A percentile compares a stretch with the other conserved stretches of the same genome.
Conservation (phyloP, 2,797 vertebrate species). For the Cuculus canorus region DNA sequence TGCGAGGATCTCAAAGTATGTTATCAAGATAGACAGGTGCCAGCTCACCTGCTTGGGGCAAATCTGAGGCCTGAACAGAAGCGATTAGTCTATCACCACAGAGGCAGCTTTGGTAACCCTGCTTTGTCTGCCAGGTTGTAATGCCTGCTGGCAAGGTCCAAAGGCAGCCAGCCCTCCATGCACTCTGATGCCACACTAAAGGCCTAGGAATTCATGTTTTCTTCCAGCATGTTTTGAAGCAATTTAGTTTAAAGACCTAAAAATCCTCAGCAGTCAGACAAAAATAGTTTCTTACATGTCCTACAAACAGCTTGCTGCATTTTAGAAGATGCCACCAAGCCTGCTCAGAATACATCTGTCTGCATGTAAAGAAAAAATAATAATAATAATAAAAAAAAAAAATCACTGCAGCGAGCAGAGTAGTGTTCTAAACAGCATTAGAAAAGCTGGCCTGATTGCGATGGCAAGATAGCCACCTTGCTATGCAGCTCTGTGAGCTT, state of each 20-base stretch:
- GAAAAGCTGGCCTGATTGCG: background rate
- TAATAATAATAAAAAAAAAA: background rate
- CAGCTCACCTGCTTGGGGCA: background rate
- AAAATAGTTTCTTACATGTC: background rate
- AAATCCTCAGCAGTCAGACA: background rate
- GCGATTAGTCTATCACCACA: background rate
- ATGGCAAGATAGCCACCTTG: background rate
- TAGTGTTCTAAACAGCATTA: background rate
- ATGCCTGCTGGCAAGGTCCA: background rate
- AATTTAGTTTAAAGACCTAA: background rate
- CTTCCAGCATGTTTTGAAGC: background rate
- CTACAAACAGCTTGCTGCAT: background rate
- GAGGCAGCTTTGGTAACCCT: background rate
- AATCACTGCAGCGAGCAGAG: background rate
- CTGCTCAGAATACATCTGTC: background rate
- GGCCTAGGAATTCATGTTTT: background rate
- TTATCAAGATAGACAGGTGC: background rate
- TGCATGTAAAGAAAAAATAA: background rate
- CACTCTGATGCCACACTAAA: background rate
- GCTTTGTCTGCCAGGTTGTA: background rate
- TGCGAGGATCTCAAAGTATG: background rate
- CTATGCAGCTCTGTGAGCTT: rapidly evolving
- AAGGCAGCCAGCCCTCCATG: background rate
- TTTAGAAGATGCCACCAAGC: background rate
- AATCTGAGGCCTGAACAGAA: background rate